Evolutionary conservation across 2,888 invertebrate species (phyloP).

Genomic region (Galeopsomyia nigrocyanea): DNA sequence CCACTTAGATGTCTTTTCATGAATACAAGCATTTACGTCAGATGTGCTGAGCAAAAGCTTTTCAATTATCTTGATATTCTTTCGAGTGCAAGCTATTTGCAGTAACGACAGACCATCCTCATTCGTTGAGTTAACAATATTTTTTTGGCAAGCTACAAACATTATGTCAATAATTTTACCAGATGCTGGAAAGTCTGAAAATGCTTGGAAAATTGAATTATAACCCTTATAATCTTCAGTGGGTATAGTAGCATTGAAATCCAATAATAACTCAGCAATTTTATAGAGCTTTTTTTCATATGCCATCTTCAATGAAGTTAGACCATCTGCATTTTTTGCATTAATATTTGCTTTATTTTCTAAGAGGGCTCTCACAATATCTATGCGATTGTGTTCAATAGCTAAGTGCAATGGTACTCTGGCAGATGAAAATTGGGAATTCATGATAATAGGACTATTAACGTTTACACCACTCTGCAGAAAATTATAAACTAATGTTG

Average conservation of each 20-base stretch:
- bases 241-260: no score
- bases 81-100: slow-evolving; percentile 6
- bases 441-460: neutral
- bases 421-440: no score
- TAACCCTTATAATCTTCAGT: neutral
- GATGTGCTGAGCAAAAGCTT: no score
- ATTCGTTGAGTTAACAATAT: neutral
- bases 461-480: neutral
- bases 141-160: neutral
- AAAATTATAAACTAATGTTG: neutral
- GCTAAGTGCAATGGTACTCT: neutral
- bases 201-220: neutral
- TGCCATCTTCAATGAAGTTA: neutral
- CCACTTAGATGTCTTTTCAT: no score
- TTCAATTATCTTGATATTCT: no score
- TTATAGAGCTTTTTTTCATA: neutral
- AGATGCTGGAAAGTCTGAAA: neutral
- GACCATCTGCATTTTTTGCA: no score
- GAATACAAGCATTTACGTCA: neutral
- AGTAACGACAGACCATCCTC: neutral
- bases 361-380: neutral
- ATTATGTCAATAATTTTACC: neutral
- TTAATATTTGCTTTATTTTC: neutral
- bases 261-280: neutral
- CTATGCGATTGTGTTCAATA: neutral